phyloP scores from a whole-genome alignment of 2,113 vertebrate genomes.

The Ramphastos sulfuratus region DNA sequence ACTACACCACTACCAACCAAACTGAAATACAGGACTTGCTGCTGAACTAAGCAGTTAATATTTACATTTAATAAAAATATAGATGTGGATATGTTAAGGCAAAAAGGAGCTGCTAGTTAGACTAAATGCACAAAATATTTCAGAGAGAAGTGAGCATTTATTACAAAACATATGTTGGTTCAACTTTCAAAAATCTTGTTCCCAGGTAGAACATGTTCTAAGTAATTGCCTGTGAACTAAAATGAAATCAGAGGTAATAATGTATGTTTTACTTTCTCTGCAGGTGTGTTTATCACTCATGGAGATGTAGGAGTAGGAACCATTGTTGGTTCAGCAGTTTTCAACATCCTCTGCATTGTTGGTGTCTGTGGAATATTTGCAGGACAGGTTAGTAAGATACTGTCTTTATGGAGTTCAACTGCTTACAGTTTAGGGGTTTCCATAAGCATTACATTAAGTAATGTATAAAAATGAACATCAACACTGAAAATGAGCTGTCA shows the following conservation, averaged over 20 bases:
- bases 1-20: background rate
- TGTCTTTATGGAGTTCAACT: background rate
- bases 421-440: background rate
- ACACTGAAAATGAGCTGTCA: background rate
- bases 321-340: slow-evolving; percentile 96
- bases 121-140: background rate
- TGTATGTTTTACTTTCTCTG: background rate
- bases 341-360: slow-evolving; percentile 97
- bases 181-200: background rate
- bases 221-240: background rate
- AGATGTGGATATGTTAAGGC: background rate
- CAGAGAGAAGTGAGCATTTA: background rate
- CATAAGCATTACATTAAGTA: background rate
- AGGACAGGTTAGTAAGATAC: slow-evolving; percentile 87
- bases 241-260: background rate
- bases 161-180: background rate
- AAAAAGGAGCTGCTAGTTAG: background rate
- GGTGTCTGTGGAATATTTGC: slow-evolving; percentile 96
- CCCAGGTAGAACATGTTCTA: background rate
- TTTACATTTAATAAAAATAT: background rate
- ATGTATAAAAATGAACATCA: background rate
- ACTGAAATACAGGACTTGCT: background rate
- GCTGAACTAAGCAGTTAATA: background rate
- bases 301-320: slow-evolving; percentile 97
- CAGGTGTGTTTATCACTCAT: slow-evolving; percentile 98